Evolutionary conservation across 2,888 invertebrate genomes (phyloP), one percentile per base, ranked within the genome.

Genomic region (Argyra leucocephala): DNA sequence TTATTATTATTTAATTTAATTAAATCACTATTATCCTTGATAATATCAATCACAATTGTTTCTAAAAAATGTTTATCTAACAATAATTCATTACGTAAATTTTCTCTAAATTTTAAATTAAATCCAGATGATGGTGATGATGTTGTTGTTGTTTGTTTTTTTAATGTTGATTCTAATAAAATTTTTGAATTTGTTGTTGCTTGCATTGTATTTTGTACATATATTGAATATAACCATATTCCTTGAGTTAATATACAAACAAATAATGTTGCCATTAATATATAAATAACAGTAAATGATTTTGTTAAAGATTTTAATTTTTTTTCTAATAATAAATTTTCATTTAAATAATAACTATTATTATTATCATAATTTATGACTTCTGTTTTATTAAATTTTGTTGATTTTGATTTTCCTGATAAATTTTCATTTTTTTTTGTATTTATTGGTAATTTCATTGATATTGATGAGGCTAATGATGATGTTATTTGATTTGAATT

Each of bases 21-120:
- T 24, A 24, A 23, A 61, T 26, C 24, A 26, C 24, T 61, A 61
- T 61, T 61, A 59, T 59, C 23, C 23, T 59, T 15, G 22, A 61
- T 61, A 26, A 61, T 26, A 26, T 61, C 21, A 61, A 61, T 24
- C 24, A 61, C 61, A 61, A 61, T 61, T 24, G 15, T 61, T 24
- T 61, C 31, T 24, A 61, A 61, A 61, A 61, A 61, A 61, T 61
- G n/a, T 21, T 61, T 31, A 61, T 61, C 21, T 61, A 61, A 61
- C 31, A 61, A 61, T 61, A 61, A 61, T 61, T 31, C 61, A 61
- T 31, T 61, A n/a, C 24, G 24, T 26, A 61, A 26, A 61, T 61
- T 61, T 26, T 61, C 24, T 61, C 21, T 31, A 24, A 26, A 61
- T 61, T 24, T 10, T 21, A 61, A 26, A 26, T 61, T 31, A 18